A percentile compares a stretch with the other conserved stretches of the same genome.
These are phyloP conservation scores for Diorhabda elongata DNA, from an alignment of 1,140 invertebrate species.

Conservation along the genomic window DNA sequence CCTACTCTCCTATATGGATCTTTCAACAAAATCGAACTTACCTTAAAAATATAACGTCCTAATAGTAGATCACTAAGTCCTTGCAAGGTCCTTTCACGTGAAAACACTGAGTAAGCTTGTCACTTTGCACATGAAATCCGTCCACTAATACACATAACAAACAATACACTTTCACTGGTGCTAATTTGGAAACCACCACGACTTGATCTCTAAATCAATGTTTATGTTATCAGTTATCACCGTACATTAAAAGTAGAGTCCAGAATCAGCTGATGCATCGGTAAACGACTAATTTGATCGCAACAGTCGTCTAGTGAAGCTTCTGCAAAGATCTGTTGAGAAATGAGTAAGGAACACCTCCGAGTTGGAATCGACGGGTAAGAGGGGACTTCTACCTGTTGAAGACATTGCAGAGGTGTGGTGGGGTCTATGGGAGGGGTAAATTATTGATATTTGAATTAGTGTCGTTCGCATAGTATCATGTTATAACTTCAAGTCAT, in stretches of 20 bases:
- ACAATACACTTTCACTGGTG: constrained; percentile 38
- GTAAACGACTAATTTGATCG: constrained; percentile 5
- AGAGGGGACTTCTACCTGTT: constrained; percentile 31
- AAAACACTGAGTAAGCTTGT: constrained; percentile 15
- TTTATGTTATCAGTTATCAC: constrained; percentile 31
- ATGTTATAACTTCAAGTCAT: constrained; percentile 39
- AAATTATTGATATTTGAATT: constrained; percentile 43
- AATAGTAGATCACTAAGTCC: constrained; percentile 14
- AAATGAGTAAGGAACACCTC: constrained; percentile 38
- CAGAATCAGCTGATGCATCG: constrained; percentile 14
- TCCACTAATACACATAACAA: constrained; percentile 28
- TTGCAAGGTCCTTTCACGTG: constrained; percentile 24
- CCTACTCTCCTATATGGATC: neutral
- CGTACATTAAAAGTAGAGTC: constrained; percentile 21
- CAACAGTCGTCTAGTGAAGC: constrained; percentile 20
- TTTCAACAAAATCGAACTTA: constrained; percentile 11
- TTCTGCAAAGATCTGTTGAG: constrained; percentile 29
- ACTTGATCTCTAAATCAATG: constrained; percentile 14
- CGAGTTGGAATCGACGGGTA: constrained; percentile 25
- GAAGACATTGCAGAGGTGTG: constrained; percentile 24
- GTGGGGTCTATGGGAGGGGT: constrained; percentile 35
- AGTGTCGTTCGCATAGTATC: constrained; percentile 38
- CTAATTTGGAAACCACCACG: constrained; percentile 37
- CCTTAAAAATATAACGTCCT: constrained; percentile 2
- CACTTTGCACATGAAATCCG: constrained; percentile 19